phyloP scores from a whole-genome alignment of 2,888 invertebrate species.

The Ctena decussata region DNA sequence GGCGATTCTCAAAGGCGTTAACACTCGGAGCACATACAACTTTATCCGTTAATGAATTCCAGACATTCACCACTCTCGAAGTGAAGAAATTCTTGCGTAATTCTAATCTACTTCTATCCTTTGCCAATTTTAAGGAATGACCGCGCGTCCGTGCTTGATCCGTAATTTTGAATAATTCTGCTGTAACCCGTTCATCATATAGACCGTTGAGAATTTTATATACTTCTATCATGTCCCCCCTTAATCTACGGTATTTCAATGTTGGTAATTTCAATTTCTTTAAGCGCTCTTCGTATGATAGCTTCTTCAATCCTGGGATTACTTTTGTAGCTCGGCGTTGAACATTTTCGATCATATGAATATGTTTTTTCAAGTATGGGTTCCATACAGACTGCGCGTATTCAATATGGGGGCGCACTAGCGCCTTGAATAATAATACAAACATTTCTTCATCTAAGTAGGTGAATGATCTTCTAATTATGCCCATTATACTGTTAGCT shows the following conservation, averaged over 20 bases:
- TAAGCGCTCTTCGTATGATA: conserved; percentile 31
- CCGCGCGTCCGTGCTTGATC: conserved; percentile 2
- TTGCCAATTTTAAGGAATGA: neutral
- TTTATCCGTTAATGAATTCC: conserved; percentile 2
- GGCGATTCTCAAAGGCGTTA: neutral
- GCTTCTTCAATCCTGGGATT: conserved; percentile 8
- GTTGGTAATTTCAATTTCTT: conserved; percentile 22
- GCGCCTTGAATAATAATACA: too few relatives aligned
- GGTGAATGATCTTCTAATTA: too few relatives aligned
- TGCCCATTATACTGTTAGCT: too few relatives aligned
- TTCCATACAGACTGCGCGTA: too few relatives aligned
- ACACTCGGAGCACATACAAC: neutral
- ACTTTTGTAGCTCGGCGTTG: conserved; percentile 36
- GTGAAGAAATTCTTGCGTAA: conserved; percentile 10
- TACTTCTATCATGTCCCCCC: conserved; percentile 38
- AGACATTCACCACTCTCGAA: neutral
- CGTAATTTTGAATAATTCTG: neutral
- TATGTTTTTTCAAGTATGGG: conserved; percentile 5
- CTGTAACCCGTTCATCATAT: neutral
- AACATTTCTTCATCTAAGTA: too few relatives aligned
- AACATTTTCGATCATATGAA: conserved; percentile 31
- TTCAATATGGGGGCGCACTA: neutral
- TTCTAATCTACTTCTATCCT: neutral
- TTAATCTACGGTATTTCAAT: conserved; percentile 14
- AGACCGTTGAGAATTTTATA: conserved; percentile 7